A percentile compares a stretch with the other conserved stretches of the same genome.
Conservation (phyloP, 2,888 invertebrate species). For the Crioceris asparagi region DNA sequence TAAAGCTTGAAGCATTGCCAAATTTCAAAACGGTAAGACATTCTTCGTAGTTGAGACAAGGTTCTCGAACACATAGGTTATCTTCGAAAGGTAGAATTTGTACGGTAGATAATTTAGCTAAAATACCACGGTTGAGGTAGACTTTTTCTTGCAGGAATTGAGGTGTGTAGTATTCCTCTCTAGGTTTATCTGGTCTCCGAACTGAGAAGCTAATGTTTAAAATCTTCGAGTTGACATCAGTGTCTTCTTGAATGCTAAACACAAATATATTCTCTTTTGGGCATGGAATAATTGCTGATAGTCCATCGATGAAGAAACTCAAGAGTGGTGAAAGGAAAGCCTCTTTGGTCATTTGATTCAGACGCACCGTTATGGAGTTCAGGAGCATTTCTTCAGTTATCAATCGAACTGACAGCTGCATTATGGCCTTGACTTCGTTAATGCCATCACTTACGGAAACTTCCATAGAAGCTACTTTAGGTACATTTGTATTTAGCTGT, state of each 20-base stretch:
- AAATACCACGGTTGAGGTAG: conserved; percentile 80
- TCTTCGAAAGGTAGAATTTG: conserved; percentile 91
- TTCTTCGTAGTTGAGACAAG: conserved; percentile 88
- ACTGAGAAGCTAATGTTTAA: conserved; percentile 92
- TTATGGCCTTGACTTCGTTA: conserved; percentile 86
- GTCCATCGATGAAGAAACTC: conserved; percentile 77
- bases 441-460: conserved; percentile 89
- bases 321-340: conserved; percentile 83
- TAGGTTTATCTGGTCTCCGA: conserved; percentile 65
- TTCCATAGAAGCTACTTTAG: conserved; percentile 86
- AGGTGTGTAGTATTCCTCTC: conserved; percentile 71
- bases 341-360: conserved; percentile 88
- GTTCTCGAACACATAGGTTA: conserved; percentile 89
- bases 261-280: conserved; percentile 86
- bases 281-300: conserved; percentile 86
- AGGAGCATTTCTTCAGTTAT: conserved; percentile 91
- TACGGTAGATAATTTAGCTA: conserved; percentile 80
- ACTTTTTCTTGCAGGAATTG: conserved; percentile 87
- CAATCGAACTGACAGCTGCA: conserved; percentile 78
- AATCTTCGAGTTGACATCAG: conserved; percentile 76
- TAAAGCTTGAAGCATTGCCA: conserved; percentile 84
- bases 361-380: conserved; percentile 85
- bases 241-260: conserved; percentile 87
- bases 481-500: conserved; percentile 90
- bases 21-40: conserved; percentile 87